A percentile compares a stretch with the other conserved stretches of the same genome.
Evolutionary conservation across 2,888 invertebrate genomes (phyloP).

Genomic region (Laothoe populi): DNA sequence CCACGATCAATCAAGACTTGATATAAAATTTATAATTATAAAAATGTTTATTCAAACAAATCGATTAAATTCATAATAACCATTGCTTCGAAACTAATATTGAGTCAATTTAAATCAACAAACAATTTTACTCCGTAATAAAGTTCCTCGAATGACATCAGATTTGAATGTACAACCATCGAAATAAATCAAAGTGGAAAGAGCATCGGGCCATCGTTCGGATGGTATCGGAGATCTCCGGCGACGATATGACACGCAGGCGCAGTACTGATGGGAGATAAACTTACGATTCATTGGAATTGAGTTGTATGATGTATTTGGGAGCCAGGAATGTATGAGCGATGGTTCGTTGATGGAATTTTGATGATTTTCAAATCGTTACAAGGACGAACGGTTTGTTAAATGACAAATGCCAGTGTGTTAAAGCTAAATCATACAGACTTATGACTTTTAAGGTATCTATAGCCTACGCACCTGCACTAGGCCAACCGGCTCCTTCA

Average conservation of each 20-base stretch:
- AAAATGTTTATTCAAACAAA: too few species aligned
- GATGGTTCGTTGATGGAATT: conserved; percentile 11
- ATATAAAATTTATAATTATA: too few species aligned
- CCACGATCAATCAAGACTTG: too few species aligned
- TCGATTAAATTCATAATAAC: too few species aligned
- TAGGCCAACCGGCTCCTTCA: too few species aligned
- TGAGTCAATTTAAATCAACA: not conserved
- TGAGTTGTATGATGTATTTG: conserved; percentile 23
- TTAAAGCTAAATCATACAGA: too few species aligned
- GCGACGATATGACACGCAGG: conserved; percentile 51
- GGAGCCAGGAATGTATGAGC: conserved; percentile 12
- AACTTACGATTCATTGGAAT: conserved; percentile 21
- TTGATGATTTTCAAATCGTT: not conserved
- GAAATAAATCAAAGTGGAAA: conserved; percentile 5
- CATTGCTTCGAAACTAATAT: too few species aligned
- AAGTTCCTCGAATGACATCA: conserved; percentile 30
- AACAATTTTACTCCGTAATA: not conserved
- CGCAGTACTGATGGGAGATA: conserved; percentile 36
- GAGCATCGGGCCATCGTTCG: conserved; percentile 33
- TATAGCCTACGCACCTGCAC: too few species aligned
- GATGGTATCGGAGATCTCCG: conserved; percentile 45
- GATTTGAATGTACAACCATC: conserved; percentile 24
- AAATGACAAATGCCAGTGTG: too few species aligned
- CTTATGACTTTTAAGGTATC: too few species aligned
- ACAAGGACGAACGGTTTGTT: too few species aligned